These are phyloP conservation scores for Morpho helenor DNA, from an alignment of 2,888 invertebrate species.

Conservation along the genomic window DNA sequence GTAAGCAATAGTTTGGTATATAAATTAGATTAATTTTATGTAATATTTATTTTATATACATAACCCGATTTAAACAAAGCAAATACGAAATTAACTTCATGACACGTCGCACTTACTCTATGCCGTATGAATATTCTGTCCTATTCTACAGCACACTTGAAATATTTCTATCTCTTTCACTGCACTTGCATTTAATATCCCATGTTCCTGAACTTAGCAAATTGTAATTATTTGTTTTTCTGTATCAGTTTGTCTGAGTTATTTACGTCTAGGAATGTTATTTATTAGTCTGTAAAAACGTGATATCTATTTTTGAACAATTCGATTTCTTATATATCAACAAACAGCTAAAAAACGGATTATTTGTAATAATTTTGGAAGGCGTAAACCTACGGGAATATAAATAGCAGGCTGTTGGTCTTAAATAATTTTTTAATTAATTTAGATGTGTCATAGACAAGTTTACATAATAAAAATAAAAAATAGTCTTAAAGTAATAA, in stretches of 20 bases:
- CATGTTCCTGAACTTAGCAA: constrained; percentile 35
- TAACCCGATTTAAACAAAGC: not conserved
- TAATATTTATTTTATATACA: too few species aligned
- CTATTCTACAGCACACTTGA: constrained; percentile 18
- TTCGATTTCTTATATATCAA: not conserved
- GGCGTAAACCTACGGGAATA: too few species aligned
- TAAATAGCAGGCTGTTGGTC: too few species aligned
- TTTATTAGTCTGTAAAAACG: constrained; percentile 13
- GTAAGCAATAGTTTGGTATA: too few species aligned
- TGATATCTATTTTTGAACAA: constrained; percentile 5
- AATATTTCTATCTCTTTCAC: constrained; percentile 24
- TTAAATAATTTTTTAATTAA: too few species aligned
- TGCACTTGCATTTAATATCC: constrained; percentile 36
- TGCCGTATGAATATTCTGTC: constrained; percentile 32
- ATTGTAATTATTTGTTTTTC: constrained; percentile 34
- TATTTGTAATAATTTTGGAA: too few species aligned
- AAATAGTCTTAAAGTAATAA: too few species aligned
- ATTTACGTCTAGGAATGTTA: constrained; percentile 15
- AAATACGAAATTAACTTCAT: not conserved
- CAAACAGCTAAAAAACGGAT: too few species aligned
- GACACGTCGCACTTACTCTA: constrained; percentile 23
- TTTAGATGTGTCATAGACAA: too few species aligned
- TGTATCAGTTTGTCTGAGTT: constrained; percentile 20
- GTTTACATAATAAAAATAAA: too few species aligned
- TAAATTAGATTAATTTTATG: too few species aligned